phyloP scores from a whole-genome alignment of 1,140 invertebrate species.

The Eurosta solidaginis region DNA sequence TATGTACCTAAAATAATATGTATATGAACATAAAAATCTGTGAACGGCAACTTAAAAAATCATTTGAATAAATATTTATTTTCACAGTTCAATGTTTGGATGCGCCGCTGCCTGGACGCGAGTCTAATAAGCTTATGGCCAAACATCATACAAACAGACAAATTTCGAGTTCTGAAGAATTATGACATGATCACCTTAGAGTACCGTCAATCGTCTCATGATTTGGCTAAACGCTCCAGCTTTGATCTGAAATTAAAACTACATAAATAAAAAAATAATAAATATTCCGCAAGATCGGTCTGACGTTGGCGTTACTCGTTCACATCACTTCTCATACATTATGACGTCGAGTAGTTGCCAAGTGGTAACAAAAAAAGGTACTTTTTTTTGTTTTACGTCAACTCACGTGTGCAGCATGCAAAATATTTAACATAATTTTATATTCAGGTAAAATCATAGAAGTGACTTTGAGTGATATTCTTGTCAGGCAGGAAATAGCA shows the following conservation, averaged over 20 bases:
- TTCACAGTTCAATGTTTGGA: neutral
- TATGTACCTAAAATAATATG: neutral
- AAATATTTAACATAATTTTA: neutral
- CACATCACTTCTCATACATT: too few relatives aligned
- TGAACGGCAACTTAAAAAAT: constrained; percentile 5
- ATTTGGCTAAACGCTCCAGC: neutral
- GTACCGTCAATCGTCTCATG: neutral
- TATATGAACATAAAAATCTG: neutral
- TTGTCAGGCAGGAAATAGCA: constrained; percentile 8
- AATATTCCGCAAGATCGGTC: neutral
- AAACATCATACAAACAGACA: too few relatives aligned
- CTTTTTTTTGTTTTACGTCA: neutral
- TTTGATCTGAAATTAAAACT: neutral
- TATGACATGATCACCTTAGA: constrained; percentile 14
- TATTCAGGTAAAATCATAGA: constrained; percentile 9
- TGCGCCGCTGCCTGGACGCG: neutral
- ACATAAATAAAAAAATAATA: neutral
- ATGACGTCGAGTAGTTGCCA: too few relatives aligned
- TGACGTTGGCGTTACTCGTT: too few relatives aligned
- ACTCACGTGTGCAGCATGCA: constrained; percentile 11
- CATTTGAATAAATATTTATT: neutral
- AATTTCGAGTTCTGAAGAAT: constrained; percentile 8
- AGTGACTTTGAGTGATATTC: neutral
- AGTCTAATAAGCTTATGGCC: neutral
- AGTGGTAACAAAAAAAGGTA: too few relatives aligned